These are phyloP conservation scores for Brachyrhaphis roseni DNA, from an alignment of 2,797 vertebrate genomes.

Conservation along the genomic window DNA sequence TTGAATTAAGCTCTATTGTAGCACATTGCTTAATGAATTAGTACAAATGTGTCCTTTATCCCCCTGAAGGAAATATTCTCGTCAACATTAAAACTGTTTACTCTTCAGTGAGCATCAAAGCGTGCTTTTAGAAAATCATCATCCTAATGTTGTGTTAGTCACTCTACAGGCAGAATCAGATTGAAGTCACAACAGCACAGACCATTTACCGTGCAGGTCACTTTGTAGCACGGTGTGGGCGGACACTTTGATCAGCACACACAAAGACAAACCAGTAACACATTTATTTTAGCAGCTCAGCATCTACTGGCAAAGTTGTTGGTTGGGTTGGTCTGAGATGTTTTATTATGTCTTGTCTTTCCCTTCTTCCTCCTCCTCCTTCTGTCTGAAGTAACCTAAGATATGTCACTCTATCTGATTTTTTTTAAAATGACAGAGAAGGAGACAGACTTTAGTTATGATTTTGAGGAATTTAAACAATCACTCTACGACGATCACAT, in stretches of 20 bases:
- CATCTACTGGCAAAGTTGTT: neutral
- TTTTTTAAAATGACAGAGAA: conserved; percentile 22
- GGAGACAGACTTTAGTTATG: conserved; percentile 64
- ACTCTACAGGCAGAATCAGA: neutral
- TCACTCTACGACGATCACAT: conserved; percentile 32
- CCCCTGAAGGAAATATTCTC: neutral
- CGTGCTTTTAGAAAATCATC: neutral
- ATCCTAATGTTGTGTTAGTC: neutral
- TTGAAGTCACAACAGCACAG: conserved; percentile 13
- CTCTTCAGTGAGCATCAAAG: neutral
- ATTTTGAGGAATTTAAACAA: conserved; percentile 57
- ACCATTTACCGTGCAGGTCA: conserved; percentile 2
- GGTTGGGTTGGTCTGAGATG: neutral
- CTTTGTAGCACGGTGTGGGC: neutral
- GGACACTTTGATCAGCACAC: neutral
- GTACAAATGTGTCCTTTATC: neutral
- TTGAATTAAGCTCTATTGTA: neutral
- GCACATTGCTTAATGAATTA: neutral
- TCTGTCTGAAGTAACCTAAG: conserved; percentile 13
- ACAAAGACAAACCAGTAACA: neutral
- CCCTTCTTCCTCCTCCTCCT: neutral
- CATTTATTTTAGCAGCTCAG: neutral
- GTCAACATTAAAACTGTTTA: neutral
- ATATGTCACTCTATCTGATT: conserved; percentile 36
- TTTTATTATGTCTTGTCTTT: neutral